Conservation (phyloP, 2,113 vertebrate species). For the Pandion haliaetus region DNA sequence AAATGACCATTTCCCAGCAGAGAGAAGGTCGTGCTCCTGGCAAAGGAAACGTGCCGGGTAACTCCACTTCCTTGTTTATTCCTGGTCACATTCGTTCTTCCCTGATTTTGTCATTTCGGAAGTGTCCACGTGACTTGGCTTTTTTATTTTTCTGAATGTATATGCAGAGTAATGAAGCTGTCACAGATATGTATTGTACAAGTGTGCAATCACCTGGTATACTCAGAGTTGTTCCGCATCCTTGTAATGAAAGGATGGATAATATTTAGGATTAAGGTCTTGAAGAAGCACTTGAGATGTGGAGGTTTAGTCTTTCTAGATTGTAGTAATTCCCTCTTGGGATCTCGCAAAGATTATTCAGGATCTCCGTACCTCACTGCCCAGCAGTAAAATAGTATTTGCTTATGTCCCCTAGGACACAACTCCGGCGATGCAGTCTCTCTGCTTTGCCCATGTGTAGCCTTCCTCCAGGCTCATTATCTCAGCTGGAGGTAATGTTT, state of each 20-base stretch:
- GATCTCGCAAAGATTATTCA: not conserved
- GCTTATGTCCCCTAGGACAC: not conserved
- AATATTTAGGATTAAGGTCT: not conserved
- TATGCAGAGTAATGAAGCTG: not conserved
- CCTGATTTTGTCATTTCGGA: not conserved
- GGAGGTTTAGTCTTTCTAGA: not conserved
- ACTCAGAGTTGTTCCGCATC: not conserved
- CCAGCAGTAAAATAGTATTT: not conserved
- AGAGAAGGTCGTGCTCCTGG: not conserved
- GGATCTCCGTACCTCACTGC: not conserved
- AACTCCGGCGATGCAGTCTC: not conserved
- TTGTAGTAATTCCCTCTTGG: not conserved
- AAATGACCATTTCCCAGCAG: not conserved
- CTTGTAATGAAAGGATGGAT: not conserved
- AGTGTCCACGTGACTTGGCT: not conserved
- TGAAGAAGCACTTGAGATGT: not conserved
- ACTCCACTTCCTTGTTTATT: slow-evolving; percentile 25
- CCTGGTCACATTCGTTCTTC: not conserved
- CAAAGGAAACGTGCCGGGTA: not conserved
- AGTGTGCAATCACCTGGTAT: not conserved
- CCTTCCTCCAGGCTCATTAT: not conserved
- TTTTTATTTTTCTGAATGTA: not conserved
- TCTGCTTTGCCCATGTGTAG: not conserved
- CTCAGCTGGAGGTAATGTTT: not conserved
- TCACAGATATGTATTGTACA: fast-evolving